Evolutionary conservation across 2,797 vertebrate genomes (phyloP), one percentile per base, ranked within the genome.

Genomic region (Neomorphus geoffroyi): DNA sequence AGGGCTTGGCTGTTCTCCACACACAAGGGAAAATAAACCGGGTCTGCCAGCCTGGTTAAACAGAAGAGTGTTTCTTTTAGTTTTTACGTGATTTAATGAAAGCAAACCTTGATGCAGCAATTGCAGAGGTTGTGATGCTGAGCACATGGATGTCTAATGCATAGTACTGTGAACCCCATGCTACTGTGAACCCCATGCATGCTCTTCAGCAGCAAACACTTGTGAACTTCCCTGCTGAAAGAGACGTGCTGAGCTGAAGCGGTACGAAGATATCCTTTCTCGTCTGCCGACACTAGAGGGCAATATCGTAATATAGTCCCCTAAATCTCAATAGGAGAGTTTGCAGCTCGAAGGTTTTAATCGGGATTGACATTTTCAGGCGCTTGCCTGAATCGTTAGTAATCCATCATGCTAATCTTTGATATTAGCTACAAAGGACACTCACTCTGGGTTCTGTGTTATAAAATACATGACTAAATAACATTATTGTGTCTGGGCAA

Each of bases 241-340:
- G 46, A 27, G 12, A 39, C 46, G 23, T 6, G 51, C 46, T 1
- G 67, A 91, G 62, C 13, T 16, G 6, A 28, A 84, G 62, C 32
- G 27, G 23, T 6, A 45, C 7, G 11, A 35, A 54, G 13, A 46
- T 45, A 21, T 13, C 61, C 5, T 66, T 24, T 21, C 27, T 53
- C 57, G 27, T 33, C 24, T 93, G 27, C 46, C 33, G 74, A 32
- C 95, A 51, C 91, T 80, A 96, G 96, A 92, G 93, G 95, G 95
- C 93, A 92, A 88, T 66, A 26, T 32, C 88, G 74, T 78, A 74
- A 80, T 79, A 45, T 7, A 80, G 21, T 67, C 51, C 23, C 37
- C 32, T 62, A 43, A 35, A 48, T 82, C 67, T 60, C 51, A n/a
- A 0, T 5, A 18, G 13, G 10, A 14, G 27, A 0, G 0, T 50